A percentile compares a stretch with the other conserved stretches of the same genome.
These are phyloP conservation scores for Rhopalosiphum padi DNA, from an alignment of 1,140 invertebrate genomes.

Conservation along the genomic window DNA sequence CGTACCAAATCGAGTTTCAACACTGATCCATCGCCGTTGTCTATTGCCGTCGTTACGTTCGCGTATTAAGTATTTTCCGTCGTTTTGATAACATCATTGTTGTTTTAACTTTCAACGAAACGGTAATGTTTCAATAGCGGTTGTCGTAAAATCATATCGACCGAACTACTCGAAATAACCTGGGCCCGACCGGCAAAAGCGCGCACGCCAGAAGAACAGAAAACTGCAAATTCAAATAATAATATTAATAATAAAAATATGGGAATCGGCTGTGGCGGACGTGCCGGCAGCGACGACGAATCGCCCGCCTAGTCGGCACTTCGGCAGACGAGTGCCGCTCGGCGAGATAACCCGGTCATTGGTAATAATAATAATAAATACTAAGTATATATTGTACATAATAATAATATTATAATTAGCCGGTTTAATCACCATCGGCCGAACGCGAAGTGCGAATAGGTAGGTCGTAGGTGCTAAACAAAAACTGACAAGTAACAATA, in stretches of 20 bases:
- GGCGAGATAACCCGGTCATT: not conserved
- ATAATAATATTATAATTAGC: not conserved
- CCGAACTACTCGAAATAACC: not conserved
- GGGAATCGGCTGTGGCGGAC: not conserved
- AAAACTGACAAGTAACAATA: not conserved
- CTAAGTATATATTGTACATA: too few relatives aligned
- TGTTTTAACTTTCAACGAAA: not conserved
- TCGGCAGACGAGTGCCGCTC: not conserved
- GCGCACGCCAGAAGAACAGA: not conserved
- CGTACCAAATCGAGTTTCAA: not conserved
- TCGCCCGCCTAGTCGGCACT: not conserved
- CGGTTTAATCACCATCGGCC: not conserved
- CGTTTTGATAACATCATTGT: too few relatives aligned
- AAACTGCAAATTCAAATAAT: not conserved
- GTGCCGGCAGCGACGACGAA: not conserved
- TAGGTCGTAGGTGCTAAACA: not conserved
- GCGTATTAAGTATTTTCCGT: not conserved
- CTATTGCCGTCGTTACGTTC: not conserved
- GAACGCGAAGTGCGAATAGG: not conserved
- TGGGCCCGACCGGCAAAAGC: not conserved
- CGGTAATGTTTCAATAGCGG: not conserved
- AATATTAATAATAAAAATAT: not conserved
- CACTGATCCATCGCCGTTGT: not conserved
- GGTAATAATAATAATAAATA: conserved; percentile 15
- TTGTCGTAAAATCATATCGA: not conserved